Conservation (phyloP, 2,797 vertebrate species). For the Gallinago stenura region DNA sequence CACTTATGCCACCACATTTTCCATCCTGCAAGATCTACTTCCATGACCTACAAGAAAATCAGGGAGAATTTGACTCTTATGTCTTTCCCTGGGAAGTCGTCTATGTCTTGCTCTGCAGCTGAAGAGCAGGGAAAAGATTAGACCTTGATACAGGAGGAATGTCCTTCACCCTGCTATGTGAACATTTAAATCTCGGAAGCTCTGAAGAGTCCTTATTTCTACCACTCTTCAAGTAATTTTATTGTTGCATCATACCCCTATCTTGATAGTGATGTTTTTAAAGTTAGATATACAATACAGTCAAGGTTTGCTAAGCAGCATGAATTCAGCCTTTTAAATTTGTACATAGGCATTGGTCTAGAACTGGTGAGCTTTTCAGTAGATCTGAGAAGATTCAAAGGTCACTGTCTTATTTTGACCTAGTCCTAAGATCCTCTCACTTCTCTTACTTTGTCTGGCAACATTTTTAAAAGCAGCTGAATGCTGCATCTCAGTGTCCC, state of each 20-base stretch:
- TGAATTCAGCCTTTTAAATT: background rate
- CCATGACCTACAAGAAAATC: background rate
- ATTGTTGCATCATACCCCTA: background rate
- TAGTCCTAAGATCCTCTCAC: background rate
- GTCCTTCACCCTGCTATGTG: background rate
- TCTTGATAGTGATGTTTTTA: background rate
- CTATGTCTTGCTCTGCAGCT: background rate
- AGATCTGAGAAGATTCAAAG: background rate
- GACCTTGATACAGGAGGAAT: background rate
- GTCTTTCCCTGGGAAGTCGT: background rate
- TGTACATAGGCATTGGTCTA: background rate
- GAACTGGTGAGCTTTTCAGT: background rate
- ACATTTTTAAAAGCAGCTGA: background rate
- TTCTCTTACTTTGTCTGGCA: background rate
- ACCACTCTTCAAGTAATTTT: background rate
- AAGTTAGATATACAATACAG: background rate
- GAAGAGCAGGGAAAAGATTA: background rate
- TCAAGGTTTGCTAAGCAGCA: background rate
- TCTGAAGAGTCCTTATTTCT: background rate
- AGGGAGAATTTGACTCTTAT: background rate
- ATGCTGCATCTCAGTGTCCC: background rate
- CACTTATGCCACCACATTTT: rapidly evolving
- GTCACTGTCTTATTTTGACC: background rate
- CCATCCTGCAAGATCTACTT: background rate
- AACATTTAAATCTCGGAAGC: background rate